These are phyloP conservation scores for Sebastolobus altivelis DNA, from an alignment of 2,797 vertebrate species.

Conservation along the genomic window DNA sequence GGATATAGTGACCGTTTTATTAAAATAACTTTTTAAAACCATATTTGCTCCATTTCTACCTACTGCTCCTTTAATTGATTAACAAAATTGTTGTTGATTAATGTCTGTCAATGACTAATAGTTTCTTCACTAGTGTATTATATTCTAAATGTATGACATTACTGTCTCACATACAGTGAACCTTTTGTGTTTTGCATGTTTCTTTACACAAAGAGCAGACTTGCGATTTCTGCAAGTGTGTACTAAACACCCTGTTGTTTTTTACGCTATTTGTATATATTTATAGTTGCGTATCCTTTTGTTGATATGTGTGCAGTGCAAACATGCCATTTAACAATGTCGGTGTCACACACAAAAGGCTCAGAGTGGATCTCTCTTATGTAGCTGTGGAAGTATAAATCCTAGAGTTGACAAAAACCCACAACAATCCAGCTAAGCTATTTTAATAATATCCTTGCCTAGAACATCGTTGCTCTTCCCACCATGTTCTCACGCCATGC, in stretches of 20 bases:
- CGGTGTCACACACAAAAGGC: conserved; percentile 8
- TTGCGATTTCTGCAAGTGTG: not conserved
- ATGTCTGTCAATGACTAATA: not conserved
- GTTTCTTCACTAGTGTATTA: not conserved
- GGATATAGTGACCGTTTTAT: too few relatives aligned
- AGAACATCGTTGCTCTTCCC: not conserved
- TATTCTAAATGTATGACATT: not conserved
- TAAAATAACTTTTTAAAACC: too few relatives aligned
- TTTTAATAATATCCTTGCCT: conserved; percentile 48
- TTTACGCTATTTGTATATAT: not conserved
- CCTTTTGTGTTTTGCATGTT: not conserved
- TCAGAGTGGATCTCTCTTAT: not conserved
- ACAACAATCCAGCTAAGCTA: conserved; percentile 44
- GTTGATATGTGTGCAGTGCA: conserved; percentile 10
- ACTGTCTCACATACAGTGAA: not conserved
- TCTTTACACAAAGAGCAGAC: not conserved
- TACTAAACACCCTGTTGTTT: not conserved
- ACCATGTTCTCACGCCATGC: conserved; percentile 30
- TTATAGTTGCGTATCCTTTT: conserved; percentile 4
- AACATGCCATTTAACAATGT: conserved; percentile 40
- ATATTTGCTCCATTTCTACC: too few relatives aligned
- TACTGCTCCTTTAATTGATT: too few relatives aligned
- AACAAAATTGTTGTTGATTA: not conserved
- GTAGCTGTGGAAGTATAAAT: conserved; percentile 1
- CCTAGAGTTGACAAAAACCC: not conserved